Evolutionary conservation across 2,888 invertebrate species (phyloP).

Genomic region (Listrodromus nycthemerus): DNA sequence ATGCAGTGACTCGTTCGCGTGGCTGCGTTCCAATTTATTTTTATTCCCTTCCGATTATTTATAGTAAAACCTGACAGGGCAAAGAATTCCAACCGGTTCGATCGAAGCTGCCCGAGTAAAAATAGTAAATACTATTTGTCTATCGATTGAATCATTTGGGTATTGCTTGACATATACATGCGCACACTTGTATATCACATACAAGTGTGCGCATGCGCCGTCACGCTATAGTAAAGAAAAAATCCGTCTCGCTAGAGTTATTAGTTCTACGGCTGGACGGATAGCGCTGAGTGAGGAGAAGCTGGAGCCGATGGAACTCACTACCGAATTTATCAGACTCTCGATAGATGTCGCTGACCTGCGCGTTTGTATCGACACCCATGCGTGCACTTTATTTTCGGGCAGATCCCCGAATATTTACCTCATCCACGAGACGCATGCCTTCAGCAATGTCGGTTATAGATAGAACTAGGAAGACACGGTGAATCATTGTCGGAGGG

Average conservation of each 20-base stretch:
- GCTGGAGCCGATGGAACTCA: neutral
- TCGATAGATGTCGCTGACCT: slow-evolving; percentile 14
- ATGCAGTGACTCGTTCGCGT: slow-evolving; percentile 11
- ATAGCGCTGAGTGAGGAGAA: no score
- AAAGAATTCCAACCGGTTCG: neutral
- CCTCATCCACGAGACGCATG: slow-evolving; percentile 70
- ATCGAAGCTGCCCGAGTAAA: neutral
- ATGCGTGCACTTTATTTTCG: slow-evolving; percentile 32
- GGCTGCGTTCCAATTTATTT: slow-evolving; percentile 49
- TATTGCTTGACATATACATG: no score
- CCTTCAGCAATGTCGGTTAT: slow-evolving; percentile 72
- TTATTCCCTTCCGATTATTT: slow-evolving; percentile 29
- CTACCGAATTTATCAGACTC: neutral
- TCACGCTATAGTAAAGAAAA: no score
- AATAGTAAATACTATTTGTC: neutral
- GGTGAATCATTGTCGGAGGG: slow-evolving; percentile 79
- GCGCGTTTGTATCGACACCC: neutral
- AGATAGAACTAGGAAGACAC: slow-evolving; percentile 80
- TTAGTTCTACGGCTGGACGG: no score
- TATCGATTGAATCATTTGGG: no score
- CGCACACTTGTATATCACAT: no score
- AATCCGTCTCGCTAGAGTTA: no score
- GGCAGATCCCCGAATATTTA: neutral
- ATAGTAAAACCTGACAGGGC: slow-evolving; percentile 5
- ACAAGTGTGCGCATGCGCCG: no score